phyloP scores from a whole-genome alignment of 2,797 vertebrate species.

The Myotis myotis region DNA sequence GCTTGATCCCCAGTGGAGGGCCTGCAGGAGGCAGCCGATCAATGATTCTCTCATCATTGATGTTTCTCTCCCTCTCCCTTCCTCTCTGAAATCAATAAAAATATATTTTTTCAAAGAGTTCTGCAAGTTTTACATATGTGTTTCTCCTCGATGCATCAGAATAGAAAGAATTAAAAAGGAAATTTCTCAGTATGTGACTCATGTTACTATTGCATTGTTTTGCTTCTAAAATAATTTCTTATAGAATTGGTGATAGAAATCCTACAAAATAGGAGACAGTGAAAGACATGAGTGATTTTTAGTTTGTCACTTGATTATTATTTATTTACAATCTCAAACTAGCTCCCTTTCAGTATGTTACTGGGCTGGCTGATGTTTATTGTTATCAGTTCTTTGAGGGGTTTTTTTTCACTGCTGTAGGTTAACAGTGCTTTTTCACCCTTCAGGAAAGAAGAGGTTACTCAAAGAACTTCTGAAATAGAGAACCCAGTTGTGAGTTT shows the following conservation, averaged over 20 bases:
- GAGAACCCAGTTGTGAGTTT: background rate
- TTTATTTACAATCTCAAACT: background rate
- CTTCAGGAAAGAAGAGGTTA: constrained; percentile 65
- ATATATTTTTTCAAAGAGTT: background rate
- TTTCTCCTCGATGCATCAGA: background rate
- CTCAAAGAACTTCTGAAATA: background rate
- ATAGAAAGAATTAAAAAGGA: constrained; percentile 32
- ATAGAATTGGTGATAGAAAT: background rate
- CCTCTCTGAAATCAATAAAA: no score
- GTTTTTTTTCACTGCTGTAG: background rate
- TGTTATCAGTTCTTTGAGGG: background rate
- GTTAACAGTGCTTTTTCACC: constrained; percentile 56
- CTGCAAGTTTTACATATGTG: background rate
- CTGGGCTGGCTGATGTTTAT: background rate
- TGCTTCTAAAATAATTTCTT: constrained; percentile 12
- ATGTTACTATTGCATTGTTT: constrained; percentile 6
- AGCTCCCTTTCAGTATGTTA: background rate
- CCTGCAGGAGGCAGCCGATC: no score
- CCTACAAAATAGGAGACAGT: background rate
- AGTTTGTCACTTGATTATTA: constrained; percentile 17
- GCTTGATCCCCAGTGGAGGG: no score
- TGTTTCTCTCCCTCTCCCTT: no score
- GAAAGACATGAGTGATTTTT: background rate
- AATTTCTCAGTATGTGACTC: background rate
- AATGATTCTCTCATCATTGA: no score